Conservation (phyloP, 1,140 invertebrate genomes). For the Drosophila sulfurigaster region DNA sequence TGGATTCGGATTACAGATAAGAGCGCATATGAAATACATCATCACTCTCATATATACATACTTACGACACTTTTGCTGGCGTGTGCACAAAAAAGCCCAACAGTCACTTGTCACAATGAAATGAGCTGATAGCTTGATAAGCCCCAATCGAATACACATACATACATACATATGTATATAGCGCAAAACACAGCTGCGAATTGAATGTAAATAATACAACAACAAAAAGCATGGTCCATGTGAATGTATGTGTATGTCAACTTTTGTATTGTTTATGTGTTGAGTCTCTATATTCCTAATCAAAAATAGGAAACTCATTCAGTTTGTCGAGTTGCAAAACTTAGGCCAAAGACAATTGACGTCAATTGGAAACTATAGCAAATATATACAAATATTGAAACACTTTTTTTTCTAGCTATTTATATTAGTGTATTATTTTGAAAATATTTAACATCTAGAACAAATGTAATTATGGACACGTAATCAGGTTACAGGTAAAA, state of each 20-base stretch:
- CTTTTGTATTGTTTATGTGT: neutral
- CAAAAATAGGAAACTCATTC: slow-evolving; percentile 51
- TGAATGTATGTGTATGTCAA: neutral
- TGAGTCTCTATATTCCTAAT: slow-evolving; percentile 20
- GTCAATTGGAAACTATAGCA: slow-evolving; percentile 27
- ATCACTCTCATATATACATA: neutral
- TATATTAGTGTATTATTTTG: slow-evolving; percentile 1
- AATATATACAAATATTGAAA: neutral
- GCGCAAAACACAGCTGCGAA: slow-evolving; percentile 36
- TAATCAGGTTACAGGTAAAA: neutral
- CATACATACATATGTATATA: too few relatives aligned
- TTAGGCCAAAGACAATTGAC: slow-evolving; percentile 34
- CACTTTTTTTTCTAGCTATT: neutral
- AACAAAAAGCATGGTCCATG: neutral
- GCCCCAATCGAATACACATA: neutral
- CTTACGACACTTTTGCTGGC: neutral
- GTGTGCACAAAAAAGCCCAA: slow-evolving; percentile 16
- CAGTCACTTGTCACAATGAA: slow-evolving; percentile 36
- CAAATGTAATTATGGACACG: neutral
- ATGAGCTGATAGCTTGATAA: slow-evolving; percentile 27
- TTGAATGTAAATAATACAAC: slow-evolving; percentile 33
- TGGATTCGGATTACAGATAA: neutral
- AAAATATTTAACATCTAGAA: neutral
- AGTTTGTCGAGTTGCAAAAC: slow-evolving; percentile 34
- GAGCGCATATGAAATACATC: neutral